Evolutionary conservation across 2,797 vertebrate genomes (phyloP), one percentile per base, ranked within the genome.

Genomic region (Holocentrus rufus): DNA sequence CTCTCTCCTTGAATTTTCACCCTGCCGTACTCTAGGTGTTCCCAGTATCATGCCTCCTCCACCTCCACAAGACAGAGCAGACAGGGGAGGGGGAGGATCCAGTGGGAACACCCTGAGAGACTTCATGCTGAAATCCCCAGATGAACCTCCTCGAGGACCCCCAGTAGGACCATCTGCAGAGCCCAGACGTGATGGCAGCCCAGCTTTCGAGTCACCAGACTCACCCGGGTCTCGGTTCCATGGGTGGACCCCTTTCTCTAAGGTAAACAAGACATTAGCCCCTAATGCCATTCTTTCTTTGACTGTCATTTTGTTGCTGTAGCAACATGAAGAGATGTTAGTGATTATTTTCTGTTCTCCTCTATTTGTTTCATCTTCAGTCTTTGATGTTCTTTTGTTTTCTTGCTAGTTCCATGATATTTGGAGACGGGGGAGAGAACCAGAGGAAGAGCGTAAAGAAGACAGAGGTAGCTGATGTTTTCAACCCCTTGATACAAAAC

Each of bases 71-170:
- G 85, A 89, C 69, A 2, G 39, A 55, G 30, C 55, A 20, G 42
- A 56, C 23, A 10, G 15, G 13, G 79, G 78, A n/a, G 58, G 46
- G 76, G 68, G 54, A 47, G 73, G n/a, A 0, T 79, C 53, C 53
- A 42, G 84, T 8, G 72, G 89, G 27, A 93, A 89, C 66, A 74
- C 93, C 0, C 89, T 97, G 39, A 93, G 97, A 72, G 96, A 98
- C 76, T 96, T 92, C 0, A 98, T 99, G 97, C 91, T 98, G 53
- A 98, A 96, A 72, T 89, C 88, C 0, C 94, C 94, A 0, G 93
- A 95, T 9, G 63, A 75, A 4, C 77, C 74, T n/a, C 34, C 78
- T 1, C 79, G n/a, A 27, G 73, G 50, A 60, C 82, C 76, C 47
- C 81, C 6, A 55, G 71, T 73, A 3, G 69, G 60, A 11, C 47